Percentiles rank a stretch among this genome's conserved stretches.
Evolutionary conservation across 2,113 vertebrate species (phyloP).

Genomic region (Tapirus terrestris): DNA sequence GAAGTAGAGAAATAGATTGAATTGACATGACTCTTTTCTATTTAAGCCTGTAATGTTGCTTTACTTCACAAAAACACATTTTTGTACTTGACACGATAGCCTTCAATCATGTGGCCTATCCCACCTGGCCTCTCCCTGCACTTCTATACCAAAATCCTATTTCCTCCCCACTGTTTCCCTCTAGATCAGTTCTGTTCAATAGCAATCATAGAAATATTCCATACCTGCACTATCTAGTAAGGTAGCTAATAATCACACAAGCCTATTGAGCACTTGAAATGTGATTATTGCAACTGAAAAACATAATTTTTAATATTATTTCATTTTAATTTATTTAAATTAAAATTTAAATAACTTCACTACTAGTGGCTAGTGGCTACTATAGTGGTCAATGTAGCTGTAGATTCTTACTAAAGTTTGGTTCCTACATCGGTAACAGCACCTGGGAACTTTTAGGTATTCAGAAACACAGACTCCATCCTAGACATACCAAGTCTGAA

Average conservation of each 20-base stretch:
- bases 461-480: background rate
- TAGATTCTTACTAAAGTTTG: background rate
- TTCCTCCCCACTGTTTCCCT: background rate
- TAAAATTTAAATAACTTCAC: background rate
- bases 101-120: background rate
- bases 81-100: background rate
- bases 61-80: background rate
- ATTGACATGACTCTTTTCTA: background rate
- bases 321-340: background rate
- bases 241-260: background rate
- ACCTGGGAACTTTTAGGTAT: background rate
- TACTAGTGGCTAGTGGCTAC: background rate
- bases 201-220: background rate
- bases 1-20: constrained; percentile 10
- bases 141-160: background rate
- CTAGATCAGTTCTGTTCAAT: background rate
- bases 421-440: background rate
- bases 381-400: background rate
- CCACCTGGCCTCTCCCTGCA: background rate
- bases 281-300: background rate
- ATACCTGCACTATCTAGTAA: background rate
- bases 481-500: background rate
- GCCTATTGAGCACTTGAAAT: background rate
- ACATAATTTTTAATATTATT: background rate
- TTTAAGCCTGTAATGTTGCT: background rate